Base-by-base conservation (phyloP, 2,888 invertebrate genomes). In the Dexiosoma caninum region DNA sequence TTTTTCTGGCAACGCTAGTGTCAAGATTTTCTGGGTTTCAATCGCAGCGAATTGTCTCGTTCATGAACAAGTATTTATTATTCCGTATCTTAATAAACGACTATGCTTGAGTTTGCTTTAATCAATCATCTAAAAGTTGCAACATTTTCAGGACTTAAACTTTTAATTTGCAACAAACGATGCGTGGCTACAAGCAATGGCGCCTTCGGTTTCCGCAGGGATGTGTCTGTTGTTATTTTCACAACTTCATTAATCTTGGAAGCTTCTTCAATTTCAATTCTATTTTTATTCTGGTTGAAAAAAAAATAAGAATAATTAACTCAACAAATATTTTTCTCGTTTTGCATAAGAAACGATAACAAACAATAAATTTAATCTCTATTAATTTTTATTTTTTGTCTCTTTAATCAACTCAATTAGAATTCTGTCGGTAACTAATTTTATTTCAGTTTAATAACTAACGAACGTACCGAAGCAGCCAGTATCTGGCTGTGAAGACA, bases 381-480 rank as follows among this genome's bases (percentile, higher is more conserved):
- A 66, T 40, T 57, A 46, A 46, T 64, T 66, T 51, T n/a, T 37
- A 10, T 16, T 55, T 14, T 21, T 46, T 12, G 9, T 10, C 16
- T 46, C 37, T n/a, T 46, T 37, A 46, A 69, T 62, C 76, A 62
- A 70, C 53, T 62, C 62, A 57, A 57, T 77, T 77, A 57, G 49
- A 55, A 77, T 77, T 77, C 77, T 70, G 70, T 77, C 62, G 62
- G 69, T 77, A 49, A 32, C 55, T 49, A 77, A 55, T 70, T 77
- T 70, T 64, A 46, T 40, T 64, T 77, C 14, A 37, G 44, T 46
- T 72, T 62, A 32, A 42, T 72, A 44, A 53, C 42, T 37, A 23
- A 12, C 9, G 12, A 46, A 23, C 6, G 44, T 21, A 49, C 3
- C n/a, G n/a, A n/a, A n/a, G n/a, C n/a, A n/a, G n/a, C n/a, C n/a